Conservation (phyloP, 2,113 vertebrate genomes). For the Sceloporus undulatus region DNA sequence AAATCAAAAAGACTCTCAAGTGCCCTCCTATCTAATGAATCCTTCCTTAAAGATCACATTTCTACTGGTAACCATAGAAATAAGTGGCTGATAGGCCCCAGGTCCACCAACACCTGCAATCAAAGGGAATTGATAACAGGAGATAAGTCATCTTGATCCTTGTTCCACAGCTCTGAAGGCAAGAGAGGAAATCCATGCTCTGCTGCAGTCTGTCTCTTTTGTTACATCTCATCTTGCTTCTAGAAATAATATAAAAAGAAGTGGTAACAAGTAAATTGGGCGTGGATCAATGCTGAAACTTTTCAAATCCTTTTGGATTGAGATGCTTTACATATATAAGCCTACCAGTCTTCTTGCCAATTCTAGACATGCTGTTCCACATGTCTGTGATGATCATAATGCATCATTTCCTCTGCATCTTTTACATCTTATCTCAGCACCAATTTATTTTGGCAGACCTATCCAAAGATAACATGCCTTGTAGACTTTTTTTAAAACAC, state of each 20-base stretch:
- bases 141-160: background rate
- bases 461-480: background rate
- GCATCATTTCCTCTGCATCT: background rate
- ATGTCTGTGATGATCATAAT: background rate
- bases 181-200: background rate
- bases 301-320: background rate
- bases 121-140: background rate
- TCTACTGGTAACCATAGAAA: slow-evolving; percentile 15
- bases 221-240: background rate
- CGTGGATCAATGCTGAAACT: slow-evolving; percentile 3
- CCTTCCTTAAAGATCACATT: background rate
- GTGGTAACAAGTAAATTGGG: background rate
- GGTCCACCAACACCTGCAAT: background rate
- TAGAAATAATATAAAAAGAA: background rate
- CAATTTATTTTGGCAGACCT: background rate
- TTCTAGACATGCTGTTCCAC: background rate
- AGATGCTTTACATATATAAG: background rate
- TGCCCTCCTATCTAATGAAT: background rate
- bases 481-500: background rate
- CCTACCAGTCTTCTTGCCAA: background rate
- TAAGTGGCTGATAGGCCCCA: background rate
- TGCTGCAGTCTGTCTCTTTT: background rate
- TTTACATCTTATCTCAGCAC: background rate
- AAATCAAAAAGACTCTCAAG: slow-evolving; percentile 7
- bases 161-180: background rate